These are phyloP conservation scores for Dasyornis broadbenti DNA, from an alignment of 2,113 vertebrate species.

Conservation along the genomic window DNA sequence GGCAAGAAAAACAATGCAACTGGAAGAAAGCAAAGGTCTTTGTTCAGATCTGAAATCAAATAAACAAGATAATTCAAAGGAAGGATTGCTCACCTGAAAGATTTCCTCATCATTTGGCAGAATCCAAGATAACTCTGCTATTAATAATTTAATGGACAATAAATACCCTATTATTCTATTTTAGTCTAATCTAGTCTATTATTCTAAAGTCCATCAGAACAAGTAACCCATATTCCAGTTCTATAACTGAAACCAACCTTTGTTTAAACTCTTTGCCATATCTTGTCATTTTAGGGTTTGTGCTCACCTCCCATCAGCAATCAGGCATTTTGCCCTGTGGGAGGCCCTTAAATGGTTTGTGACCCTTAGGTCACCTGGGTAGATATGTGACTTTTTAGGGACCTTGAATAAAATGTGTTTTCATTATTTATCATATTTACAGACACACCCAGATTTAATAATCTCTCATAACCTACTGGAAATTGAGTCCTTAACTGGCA, in stretches of 20 bases:
- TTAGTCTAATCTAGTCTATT: not conserved
- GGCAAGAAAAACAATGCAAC: not conserved
- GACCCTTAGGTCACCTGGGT: not conserved
- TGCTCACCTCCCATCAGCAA: not conserved
- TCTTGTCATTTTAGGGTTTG: accelerated
- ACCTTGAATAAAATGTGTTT: not conserved
- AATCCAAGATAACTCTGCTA: not conserved
- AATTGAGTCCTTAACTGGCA: not conserved
- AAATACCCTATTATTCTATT: not conserved
- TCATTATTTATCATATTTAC: constrained; percentile 33
- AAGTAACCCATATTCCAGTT: accelerated
- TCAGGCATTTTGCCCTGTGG: not conserved
- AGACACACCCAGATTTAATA: not conserved
- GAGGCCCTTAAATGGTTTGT: not conserved
- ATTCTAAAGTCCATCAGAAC: not conserved
- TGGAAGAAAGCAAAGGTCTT: not conserved
- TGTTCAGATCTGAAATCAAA: not conserved
- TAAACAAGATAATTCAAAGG: not conserved
- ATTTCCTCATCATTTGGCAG: not conserved
- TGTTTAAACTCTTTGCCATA: accelerated
- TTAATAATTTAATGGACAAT: not conserved
- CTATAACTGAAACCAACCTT: not conserved
- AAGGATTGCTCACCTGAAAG: not conserved
- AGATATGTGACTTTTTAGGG: not conserved
- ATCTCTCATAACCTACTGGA: not conserved